Percentiles rank a stretch among this genome's conserved stretches.
These are phyloP conservation scores for Baronia brevicornis DNA, from an alignment of 2,888 invertebrate genomes.

Conservation along the genomic window DNA sequence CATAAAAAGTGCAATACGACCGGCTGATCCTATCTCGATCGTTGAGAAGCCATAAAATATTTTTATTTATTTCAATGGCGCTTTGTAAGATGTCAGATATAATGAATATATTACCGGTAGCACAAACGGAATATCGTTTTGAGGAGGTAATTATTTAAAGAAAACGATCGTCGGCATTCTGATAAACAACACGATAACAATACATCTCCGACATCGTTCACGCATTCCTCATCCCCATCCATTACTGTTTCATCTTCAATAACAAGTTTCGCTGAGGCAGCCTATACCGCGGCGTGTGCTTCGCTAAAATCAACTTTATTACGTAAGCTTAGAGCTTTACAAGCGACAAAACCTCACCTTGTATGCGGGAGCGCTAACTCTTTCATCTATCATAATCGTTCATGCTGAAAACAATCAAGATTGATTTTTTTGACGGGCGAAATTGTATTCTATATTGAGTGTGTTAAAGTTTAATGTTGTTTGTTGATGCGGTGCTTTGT, in stretches of 20 bases:
- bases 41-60: constrained; percentile 49
- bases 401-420: constrained; percentile 76
- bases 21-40: constrained; percentile 44
- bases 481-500: constrained; percentile 34
- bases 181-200: constrained; percentile 73
- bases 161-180: constrained; percentile 65
- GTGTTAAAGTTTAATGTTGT: constrained; percentile 31
- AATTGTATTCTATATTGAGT: constrained; percentile 27
- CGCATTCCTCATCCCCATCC: constrained; percentile 72
- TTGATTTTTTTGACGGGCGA: constrained; percentile 48
- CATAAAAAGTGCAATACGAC: constrained; percentile 29
- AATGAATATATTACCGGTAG: constrained; percentile 74
- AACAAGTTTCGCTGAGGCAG: constrained; percentile 60
- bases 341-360: constrained; percentile 32
- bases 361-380: constrained; percentile 73
- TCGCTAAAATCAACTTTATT: constrained; percentile 40
- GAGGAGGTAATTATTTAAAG: constrained; percentile 72
- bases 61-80: constrained; percentile 64
- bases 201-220: constrained; percentile 72
- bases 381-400: constrained; percentile 77
- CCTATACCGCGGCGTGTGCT: constrained; percentile 27
- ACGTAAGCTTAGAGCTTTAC: constrained; percentile 35
- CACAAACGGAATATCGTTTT: constrained; percentile 57
- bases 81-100: constrained; percentile 69
- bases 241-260: constrained; percentile 74